Percentiles rank a stretch among this genome's conserved stretches.
Evolutionary conservation across 2,888 invertebrate genomes (phyloP).

Genomic region (Lasioglossum figueresi): DNA sequence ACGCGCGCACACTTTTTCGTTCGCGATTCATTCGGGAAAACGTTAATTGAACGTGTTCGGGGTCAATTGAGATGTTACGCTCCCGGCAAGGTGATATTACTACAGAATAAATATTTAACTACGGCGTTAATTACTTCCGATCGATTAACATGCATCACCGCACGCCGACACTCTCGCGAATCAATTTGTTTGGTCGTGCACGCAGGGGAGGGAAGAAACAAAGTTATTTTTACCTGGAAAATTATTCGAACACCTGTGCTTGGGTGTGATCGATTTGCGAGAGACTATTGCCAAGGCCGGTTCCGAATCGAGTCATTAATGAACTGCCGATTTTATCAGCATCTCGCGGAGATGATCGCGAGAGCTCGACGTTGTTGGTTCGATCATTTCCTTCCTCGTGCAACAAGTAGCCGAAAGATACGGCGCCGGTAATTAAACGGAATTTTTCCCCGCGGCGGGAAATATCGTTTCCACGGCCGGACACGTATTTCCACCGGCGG

Average conservation of each 20-base stretch:
- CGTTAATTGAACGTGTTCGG: background rate
- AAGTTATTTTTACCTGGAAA: background rate
- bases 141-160: background rate
- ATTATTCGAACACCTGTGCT: background rate
- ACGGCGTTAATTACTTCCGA: background rate
- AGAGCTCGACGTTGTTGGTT: background rate
- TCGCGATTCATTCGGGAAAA: background rate
- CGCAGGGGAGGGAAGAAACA: background rate
- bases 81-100: background rate
- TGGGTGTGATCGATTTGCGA: background rate
- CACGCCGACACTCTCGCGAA: background rate
- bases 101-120: constrained; percentile 4
- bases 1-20: background rate
- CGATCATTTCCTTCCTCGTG: background rate
- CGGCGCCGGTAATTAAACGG: constrained; percentile 3
- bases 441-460: background rate
- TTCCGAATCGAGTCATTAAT: background rate
- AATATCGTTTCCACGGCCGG: constrained; percentile 9
- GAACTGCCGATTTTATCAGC: background rate
- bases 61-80: background rate
- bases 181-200: background rate
- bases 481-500: constrained; percentile 6
- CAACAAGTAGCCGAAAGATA: constrained; percentile 20
- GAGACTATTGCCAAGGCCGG: background rate
- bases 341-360: background rate